These are phyloP conservation scores for Lypha dubia DNA, from an alignment of 2,888 invertebrate genomes.

Conservation along the genomic window DNA sequence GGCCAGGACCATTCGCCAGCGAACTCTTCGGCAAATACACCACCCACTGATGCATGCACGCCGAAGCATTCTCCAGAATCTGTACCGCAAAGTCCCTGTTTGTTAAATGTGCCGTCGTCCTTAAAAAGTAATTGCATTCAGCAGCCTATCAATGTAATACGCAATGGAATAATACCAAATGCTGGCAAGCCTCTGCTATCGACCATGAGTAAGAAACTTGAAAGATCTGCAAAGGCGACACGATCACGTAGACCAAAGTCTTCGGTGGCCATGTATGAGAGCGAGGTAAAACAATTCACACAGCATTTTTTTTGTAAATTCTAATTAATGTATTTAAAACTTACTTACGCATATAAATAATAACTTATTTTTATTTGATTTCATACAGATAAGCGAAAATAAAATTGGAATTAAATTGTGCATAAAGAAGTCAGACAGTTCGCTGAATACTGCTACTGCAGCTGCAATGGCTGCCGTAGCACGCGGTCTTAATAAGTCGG, in stretches of 20 bases:
- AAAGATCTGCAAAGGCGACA: conserved; percentile 78
- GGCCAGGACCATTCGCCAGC: conserved; percentile 27
- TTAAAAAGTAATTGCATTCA: conserved; percentile 63
- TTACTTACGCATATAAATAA: neutral
- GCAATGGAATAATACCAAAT: conserved; percentile 82
- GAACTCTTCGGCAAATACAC: conserved; percentile 46
- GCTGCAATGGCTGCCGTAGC: conserved; percentile 68
- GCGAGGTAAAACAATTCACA: conserved; percentile 83
- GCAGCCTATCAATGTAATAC: conserved; percentile 75
- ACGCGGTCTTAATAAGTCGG: conserved; percentile 61
- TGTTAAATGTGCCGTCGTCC: conserved; percentile 23
- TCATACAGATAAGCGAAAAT: conserved; percentile 84
- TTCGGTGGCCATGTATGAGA: conserved; percentile 85
- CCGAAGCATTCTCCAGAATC: conserved; percentile 57
- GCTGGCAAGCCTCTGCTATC: conserved; percentile 82
- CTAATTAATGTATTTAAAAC: neutral
- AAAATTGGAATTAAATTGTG: conserved; percentile 83
- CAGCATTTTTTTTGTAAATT: neutral
- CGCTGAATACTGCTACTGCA: conserved; percentile 63
- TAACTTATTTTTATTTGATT: neutral
- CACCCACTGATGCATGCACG: conserved; percentile 48
- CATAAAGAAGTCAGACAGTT: conserved; percentile 82
- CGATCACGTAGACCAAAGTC: conserved; percentile 83
- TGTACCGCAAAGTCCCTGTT: conserved; percentile 54
- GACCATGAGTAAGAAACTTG: conserved; percentile 81